Base-by-base conservation (phyloP, 2,888 invertebrate species). In the Nephrocerus scutellatus region DNA sequence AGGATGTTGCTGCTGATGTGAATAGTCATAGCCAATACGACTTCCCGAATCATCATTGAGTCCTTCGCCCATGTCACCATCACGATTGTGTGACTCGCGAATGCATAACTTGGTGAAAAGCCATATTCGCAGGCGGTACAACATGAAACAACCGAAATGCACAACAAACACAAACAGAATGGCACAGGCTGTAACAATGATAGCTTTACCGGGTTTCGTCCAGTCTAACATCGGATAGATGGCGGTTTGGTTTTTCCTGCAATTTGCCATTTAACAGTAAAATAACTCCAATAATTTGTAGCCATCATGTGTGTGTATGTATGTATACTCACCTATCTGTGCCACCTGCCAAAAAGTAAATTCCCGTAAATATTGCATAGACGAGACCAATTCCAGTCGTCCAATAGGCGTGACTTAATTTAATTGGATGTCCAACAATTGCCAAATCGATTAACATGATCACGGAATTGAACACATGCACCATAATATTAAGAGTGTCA, bases 171-270 rank as follows among this genome's bases (percentile, higher is more conserved):
- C 68, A 51, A 79, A 73, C 1, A 75, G 48, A 1, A 78, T 69
- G 14, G 79, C 77, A 6, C 75, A 74, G 0, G 75, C 57, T 30
- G 77, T 74, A 30, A 80, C 72, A 5, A 76, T 57, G 8, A 73
- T 53, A 1, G 84, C 75, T 36, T 62, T 56, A 5, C 74, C 72
- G 0, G 85, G 82, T 28, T 74, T 72, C 14, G 74, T 66, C 87
- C 88, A 89, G 68, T 88, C 79, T 51, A 89, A 64, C 54, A 84
- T 76, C 28, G 80, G 79, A 66, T 89, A 89, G 48, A 89, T 82
- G 57, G 74, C 79, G 29, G 68, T 68, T 26, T 74, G 64, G 14
- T 81, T 80, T 49, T 72, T 70, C 48, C 82, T 81, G 31, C n/a
- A 36, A 21, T n/a, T n/a, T n/a, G n/a, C n/a, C n/a, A n/a, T n/a